phyloP scores from a whole-genome alignment of 2,113 vertebrate species.

The Platichthys flesus region DNA sequence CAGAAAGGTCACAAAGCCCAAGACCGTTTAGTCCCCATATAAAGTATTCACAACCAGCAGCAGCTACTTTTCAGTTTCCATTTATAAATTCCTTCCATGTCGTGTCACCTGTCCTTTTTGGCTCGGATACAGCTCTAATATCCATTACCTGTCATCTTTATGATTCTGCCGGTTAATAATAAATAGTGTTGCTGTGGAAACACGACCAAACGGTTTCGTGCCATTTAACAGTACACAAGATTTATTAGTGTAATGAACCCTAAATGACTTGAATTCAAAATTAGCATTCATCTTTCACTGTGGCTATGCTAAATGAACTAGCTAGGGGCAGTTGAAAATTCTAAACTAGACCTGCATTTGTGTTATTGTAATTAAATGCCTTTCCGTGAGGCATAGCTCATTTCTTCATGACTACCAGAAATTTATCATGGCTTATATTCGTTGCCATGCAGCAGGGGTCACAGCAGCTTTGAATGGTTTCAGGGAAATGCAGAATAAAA shows the following conservation, averaged over 20 bases:
- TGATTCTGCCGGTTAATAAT: slow-evolving; percentile 18
- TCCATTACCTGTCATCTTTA: slow-evolving; percentile 41
- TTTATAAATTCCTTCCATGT: slow-evolving; percentile 17
- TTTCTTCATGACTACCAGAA: slow-evolving; percentile 43
- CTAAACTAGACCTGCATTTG: slow-evolving; percentile 28
- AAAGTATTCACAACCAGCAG: slow-evolving; percentile 27
- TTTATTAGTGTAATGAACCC: slow-evolving; percentile 67
- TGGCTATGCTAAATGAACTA: slow-evolving; percentile 56
- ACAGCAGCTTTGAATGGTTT: background rate
- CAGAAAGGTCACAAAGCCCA: slow-evolving; percentile 71
- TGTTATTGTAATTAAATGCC: slow-evolving; percentile 64
- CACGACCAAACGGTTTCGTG: slow-evolving; percentile 35
- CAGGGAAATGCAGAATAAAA: background rate
- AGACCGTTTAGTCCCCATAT: slow-evolving; percentile 62
- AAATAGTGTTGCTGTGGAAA: slow-evolving; percentile 53
- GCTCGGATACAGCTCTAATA: slow-evolving; percentile 4
- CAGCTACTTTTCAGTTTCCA: slow-evolving; percentile 1
- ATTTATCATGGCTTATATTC: slow-evolving; percentile 51
- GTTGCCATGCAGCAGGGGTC: slow-evolving; percentile 32
- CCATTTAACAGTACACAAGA: slow-evolving; percentile 42
- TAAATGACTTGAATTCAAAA: slow-evolving; percentile 68
- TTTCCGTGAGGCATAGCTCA: slow-evolving; percentile 50
- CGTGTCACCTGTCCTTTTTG: slow-evolving; percentile 21
- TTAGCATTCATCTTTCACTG: slow-evolving; percentile 68
- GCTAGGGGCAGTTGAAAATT: slow-evolving; percentile 49